Evolutionary conservation across 2,888 invertebrate genomes (phyloP), one percentile per base, ranked within the genome.

Genomic region (Calameuta filiformis): DNA sequence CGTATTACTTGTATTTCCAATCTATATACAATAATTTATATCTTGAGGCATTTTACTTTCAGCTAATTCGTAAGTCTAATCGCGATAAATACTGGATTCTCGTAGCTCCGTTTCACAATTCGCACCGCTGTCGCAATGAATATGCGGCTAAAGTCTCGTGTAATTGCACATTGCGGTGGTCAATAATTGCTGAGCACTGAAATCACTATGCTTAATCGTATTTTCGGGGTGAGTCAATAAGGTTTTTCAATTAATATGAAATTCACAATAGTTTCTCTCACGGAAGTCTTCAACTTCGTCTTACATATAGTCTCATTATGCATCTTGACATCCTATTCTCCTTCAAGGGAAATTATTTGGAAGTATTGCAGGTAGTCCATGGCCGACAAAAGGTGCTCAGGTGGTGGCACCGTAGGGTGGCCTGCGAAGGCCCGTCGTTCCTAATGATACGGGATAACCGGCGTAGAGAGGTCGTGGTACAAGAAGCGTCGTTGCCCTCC

Each of bases 21-120:
- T 68, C 78, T 90, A 89, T 90, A 80, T 91, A 90, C 90, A 91
- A 90, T 91, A 90, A 91, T 90, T 91, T 91, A 91, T 90, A 90
- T 88, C 82, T 83, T 82, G 84, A 86, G 83, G 84, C 84, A 85
- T 84, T 40, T 40, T 40, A 23, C 12, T 15, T 40, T 40, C 23
- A 40, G 40, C 40, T 40, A 40, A 40, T 15, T 23, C 40, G 6
- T 40, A 40, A 40, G 12, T 40, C 40, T 40, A 40, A 15, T 40
- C 23, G 15, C 23, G 1, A 40, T 40, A 40, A 40, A 40, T 40
- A 4, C 40, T 15, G 15, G 15, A 15, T 23, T 40, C 23, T 40
- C 40, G 40, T 40, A 15, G 15, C 6, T 40, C 6, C 23, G 23
- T 40, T 40, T 40, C 40, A 40, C 40, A 40, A 40, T 40, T 23